Percentiles rank a stretch among this genome's conserved stretches.
phyloP scores from a whole-genome alignment of 2,888 invertebrate genomes.

The Aproaerema taeniolella region DNA sequence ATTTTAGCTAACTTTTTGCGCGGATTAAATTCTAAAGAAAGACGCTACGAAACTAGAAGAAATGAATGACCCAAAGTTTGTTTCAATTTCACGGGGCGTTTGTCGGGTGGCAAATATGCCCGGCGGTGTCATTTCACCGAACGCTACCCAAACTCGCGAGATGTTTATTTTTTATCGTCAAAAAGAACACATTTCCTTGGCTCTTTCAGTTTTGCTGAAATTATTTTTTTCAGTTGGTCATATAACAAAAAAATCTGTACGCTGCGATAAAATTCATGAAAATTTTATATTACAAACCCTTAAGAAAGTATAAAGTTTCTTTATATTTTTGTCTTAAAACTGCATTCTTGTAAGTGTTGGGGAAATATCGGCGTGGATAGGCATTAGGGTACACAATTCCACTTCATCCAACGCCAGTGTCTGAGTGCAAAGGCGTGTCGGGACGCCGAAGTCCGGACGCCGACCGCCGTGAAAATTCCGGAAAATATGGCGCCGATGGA shows the following conservation, averaged over 20 bases:
- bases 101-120: slow-evolving; percentile 68
- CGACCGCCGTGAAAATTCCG: slow-evolving; percentile 66
- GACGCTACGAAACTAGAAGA: slow-evolving; percentile 44
- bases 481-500: slow-evolving; percentile 72
- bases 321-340: no score
- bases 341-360: slow-evolving; percentile 29
- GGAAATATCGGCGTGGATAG: slow-evolving; percentile 54
- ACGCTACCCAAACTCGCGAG: slow-evolving; percentile 53
- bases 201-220: no score
- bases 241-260: no score
- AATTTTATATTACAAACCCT: no score
- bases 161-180: slow-evolving; percentile 53
- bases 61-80: slow-evolving; percentile 49
- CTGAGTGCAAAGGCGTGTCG: slow-evolving; percentile 76
- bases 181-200: slow-evolving; percentile 11
- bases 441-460: slow-evolving; percentile 46
- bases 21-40: slow-evolving; percentile 41
- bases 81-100: slow-evolving; percentile 75
- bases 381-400: slow-evolving; percentile 56
- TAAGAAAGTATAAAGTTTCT: no score
- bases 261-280: no score
- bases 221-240: no score
- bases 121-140: slow-evolving; percentile 69
- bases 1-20: slow-evolving; percentile 20
- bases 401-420: slow-evolving; percentile 54